Conservation (phyloP, 2,888 invertebrate species). For the Chrysotoxum bicinctum region DNA sequence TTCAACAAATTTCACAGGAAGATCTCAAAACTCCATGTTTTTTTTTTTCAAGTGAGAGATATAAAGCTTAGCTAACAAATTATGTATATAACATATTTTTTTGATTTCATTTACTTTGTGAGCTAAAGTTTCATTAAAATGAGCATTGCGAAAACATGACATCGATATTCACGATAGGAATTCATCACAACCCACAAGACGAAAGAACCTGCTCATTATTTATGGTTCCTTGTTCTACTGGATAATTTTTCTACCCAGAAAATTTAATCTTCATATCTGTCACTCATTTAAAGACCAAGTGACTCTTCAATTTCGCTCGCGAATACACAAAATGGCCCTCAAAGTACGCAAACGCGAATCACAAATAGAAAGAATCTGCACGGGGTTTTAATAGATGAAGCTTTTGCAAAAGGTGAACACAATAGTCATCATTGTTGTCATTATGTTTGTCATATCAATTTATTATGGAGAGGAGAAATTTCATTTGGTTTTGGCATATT, state of each 20-base stretch:
- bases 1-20: no score
- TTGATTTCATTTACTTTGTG: no score
- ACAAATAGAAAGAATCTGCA: constrained; percentile 8
- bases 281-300: no score
- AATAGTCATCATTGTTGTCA: background rate
- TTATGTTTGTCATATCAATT: constrained; percentile 13
- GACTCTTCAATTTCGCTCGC: background rate
- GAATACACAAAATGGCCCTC: background rate
- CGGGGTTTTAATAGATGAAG: background rate
- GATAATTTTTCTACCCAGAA: no score
- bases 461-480: constrained; percentile 33
- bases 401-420: constrained; percentile 14
- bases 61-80: no score
- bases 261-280: no score
- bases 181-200: background rate
- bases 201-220: background rate
- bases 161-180: background rate
- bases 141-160: no score
- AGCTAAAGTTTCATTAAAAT: no score
- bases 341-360: background rate
- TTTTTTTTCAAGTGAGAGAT: no score
- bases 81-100: no score
- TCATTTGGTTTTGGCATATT: background rate
- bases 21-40: no score
- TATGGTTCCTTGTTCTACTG: background rate